Base-by-base conservation (phyloP, 2,113 vertebrate species). In the Oreotragus oreotragus region DNA sequence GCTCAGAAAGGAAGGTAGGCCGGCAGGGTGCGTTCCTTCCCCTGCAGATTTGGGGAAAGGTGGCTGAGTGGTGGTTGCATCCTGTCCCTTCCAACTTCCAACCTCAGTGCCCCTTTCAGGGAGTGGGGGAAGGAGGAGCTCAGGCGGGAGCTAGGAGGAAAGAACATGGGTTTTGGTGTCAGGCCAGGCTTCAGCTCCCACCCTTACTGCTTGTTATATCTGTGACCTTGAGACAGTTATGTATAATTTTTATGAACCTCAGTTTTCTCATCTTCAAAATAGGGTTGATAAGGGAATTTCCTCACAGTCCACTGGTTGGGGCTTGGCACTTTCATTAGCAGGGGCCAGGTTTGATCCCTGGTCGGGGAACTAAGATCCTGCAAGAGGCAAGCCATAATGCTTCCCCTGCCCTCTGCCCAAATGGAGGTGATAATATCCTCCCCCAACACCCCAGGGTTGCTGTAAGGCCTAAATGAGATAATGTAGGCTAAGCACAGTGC, bases 221-320 rank as follows among this genome's bases (percentile, higher is more conserved):
- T 45, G 28, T 90, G 73, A 70, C 49, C 36, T 84, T 47, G 36
- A 90, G 28, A 55, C 2, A 62, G 39, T 94, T 86, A 53, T 51
- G 21, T 8, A 7, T 88, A 28, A 57, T 66, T 55, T 97, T 79
- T 57, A 88, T 60, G 84, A 73, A 53, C 76, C 92, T 97, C 27
- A 39, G 49, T 92, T 95, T 92, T 84, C 57, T 94, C 66, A 36
- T 93, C 70, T 94, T 95, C 88, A 95, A 90, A 90, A 55, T 88
- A 55, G 43, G 79, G 11, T 7, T 45, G 45, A 30, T 97, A 43
- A 57, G 30, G 47, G 17, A 51, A 80, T 80, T 51, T 49, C 47
- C 30, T 51, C 16, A 49, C 10, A 11, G 47, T 80, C 47, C 3
- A 3, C 16, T 80, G 77, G 47, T 33, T 80, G 30, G 77, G 3